These are phyloP conservation scores for Corythornis cristatus DNA, from an alignment of 2,113 vertebrate genomes.

Conservation along the genomic window DNA sequence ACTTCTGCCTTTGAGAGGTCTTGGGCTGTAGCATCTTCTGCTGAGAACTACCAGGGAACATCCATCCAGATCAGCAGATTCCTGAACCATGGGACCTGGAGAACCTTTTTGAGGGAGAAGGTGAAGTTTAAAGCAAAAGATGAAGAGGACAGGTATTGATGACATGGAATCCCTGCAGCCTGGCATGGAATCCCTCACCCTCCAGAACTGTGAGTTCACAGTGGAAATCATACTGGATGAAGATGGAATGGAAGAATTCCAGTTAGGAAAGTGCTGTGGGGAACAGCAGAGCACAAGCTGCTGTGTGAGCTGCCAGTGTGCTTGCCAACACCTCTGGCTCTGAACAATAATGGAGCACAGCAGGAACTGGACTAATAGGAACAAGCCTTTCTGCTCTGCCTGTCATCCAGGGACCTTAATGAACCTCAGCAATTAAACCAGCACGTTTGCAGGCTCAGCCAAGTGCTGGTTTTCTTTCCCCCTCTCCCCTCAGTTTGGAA, in stretches of 20 bases:
- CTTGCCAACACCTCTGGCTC: not conserved
- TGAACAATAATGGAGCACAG: constrained; percentile 35
- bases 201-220: not conserved
- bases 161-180: not conserved
- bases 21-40: not conserved
- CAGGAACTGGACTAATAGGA: constrained; percentile 18
- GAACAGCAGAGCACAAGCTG: not conserved
- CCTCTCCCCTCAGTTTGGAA: not conserved
- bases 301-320: constrained; percentile 23
- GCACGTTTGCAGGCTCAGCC: constrained; percentile 43
- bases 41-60: not conserved
- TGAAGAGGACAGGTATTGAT: not conserved
- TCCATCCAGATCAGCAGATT: not conserved
- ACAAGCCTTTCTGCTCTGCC: not conserved
- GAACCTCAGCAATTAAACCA: constrained; percentile 17
- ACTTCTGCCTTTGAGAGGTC: not conserved
- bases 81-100: not conserved
- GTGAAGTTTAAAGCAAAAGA: not conserved
- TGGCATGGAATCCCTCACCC: not conserved
- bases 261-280: not conserved
- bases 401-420: constrained; percentile 44
- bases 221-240: constrained; percentile 31
- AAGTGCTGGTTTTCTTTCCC: constrained; percentile 9
- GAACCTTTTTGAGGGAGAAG: not conserved
- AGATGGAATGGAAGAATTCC: not conserved